These are phyloP conservation scores for Forbesichthys papilliferus DNA, from an alignment of 2,113 vertebrate species.

Conservation along the genomic window DNA sequence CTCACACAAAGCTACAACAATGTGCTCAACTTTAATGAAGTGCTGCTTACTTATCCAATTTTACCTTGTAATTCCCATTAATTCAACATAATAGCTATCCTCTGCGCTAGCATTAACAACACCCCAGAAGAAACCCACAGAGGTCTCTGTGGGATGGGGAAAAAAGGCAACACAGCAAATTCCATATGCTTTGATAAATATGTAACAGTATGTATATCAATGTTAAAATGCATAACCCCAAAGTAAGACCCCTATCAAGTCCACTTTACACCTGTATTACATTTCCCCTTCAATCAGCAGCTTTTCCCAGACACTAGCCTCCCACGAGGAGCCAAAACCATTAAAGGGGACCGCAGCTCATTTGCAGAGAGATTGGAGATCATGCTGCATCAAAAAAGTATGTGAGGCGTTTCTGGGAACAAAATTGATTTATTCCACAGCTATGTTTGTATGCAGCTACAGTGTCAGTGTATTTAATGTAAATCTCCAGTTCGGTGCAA, in stretches of 20 bases:
- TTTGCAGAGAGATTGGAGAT: conserved; percentile 83
- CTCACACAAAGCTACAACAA: conserved; percentile 49
- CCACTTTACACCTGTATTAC: conserved; percentile 82
- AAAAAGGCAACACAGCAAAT: conserved; percentile 76
- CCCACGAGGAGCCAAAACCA: conserved; percentile 80
- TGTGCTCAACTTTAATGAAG: conserved; percentile 78
- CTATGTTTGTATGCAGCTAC: conserved; percentile 72
- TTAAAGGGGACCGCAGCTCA: conserved; percentile 78
- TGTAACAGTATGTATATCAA: conserved; percentile 81
- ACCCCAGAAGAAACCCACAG: conserved; percentile 67
- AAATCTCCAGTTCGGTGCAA: conserved; percentile 60
- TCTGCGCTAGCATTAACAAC: conserved; percentile 77
- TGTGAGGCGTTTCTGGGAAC: conserved; percentile 70
- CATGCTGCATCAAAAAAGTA: conserved; percentile 70
- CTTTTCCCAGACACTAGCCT: conserved; percentile 74
- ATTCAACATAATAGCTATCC: conserved; percentile 80
- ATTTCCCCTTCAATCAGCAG: conserved; percentile 83
- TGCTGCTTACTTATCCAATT: conserved; percentile 84
- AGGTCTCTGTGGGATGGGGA: conserved; percentile 69
- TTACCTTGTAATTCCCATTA: conserved; percentile 79
- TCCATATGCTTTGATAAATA: conserved; percentile 76
- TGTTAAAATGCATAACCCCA: conserved; percentile 83
- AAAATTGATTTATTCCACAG: conserved; percentile 79
- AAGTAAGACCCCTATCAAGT: conserved; percentile 81
- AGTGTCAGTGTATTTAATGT: conserved; percentile 74